Base-by-base conservation (phyloP, 2,888 invertebrate species). In the Eulithis testata region DNA sequence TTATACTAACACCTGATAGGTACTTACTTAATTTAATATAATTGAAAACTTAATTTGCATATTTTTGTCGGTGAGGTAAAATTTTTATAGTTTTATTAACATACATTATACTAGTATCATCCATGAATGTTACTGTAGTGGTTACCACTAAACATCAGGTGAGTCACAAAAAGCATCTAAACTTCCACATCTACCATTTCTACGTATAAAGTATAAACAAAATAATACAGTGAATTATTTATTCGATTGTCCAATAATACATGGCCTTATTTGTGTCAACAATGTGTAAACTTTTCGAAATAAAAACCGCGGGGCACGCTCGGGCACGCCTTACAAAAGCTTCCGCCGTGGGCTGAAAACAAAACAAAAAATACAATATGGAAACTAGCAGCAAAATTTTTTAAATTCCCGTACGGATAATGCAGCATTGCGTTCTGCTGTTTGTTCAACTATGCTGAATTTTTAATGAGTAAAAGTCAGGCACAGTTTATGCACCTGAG, bases 401-500 rank as follows among this genome's bases (percentile, higher is more conserved):
- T 82, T 76, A 79, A 80, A 78, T 82, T 79, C 76, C 71, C 72
- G 72, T 80, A 79, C 77, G 78, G 76, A 79, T 81, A 84, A 81
- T 82, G 78, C 80, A 76, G 77, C 74, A 62, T 57, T 71, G 68
- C 63, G 69, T 66, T 73, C 72, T 64, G 56, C 70, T 81, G 78
- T 80, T 81, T 82, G 82, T 78, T 78, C 76, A 75, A 74, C 78
- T 74, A 68, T 64, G 72, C 76, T 82, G 80, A 84, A 85, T 84
- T 80, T 82, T 84, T 84, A 81, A 85, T 83, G 82, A 83, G 74
- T 75, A 76, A 31, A 75, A 76, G 73, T 77, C 73, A 68, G 66
- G 69, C 70, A 51, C 36, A 36, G 58, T 27, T 11, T 21, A 27
- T 27, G 43, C 49, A 49, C 53, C 65, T 74, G 68, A 64, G 43